A percentile compares a stretch with the other conserved stretches of the same genome.
These are phyloP conservation scores for Nymphalis urticae DNA, from an alignment of 2,888 invertebrate genomes.

Conservation along the genomic window DNA sequence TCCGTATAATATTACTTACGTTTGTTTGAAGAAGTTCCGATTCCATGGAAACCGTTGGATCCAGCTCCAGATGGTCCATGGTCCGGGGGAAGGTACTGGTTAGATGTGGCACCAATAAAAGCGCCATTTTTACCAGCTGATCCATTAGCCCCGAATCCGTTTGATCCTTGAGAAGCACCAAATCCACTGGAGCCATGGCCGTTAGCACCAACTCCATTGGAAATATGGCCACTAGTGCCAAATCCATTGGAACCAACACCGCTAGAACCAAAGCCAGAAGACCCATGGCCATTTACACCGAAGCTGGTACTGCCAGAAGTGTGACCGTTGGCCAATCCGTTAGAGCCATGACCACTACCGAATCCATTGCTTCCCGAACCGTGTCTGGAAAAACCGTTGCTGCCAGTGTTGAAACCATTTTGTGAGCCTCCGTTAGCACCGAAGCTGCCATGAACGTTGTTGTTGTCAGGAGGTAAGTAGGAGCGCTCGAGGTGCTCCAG, in stretches of 20 bases:
- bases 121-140: slow-evolving; percentile 32
- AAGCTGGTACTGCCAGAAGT: slow-evolving; percentile 19
- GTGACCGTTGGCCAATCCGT: slow-evolving; percentile 21
- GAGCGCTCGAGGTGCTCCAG: slow-evolving; percentile 69
- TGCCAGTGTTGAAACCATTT: slow-evolving; percentile 25
- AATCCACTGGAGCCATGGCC: slow-evolving; percentile 34
- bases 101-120: slow-evolving; percentile 59
- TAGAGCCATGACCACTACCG: background rate
- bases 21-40: slow-evolving; percentile 38
- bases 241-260: slow-evolving; percentile 35
- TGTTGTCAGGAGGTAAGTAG: slow-evolving; percentile 66
- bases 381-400: slow-evolving; percentile 16
- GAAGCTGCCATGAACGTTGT: slow-evolving; percentile 24
- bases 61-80: slow-evolving; percentile 53
- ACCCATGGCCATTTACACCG: slow-evolving; percentile 30
- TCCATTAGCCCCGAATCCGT: slow-evolving; percentile 40
- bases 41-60: slow-evolving; percentile 24
- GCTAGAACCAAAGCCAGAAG: slow-evolving; percentile 31
- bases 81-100: slow-evolving; percentile 71
- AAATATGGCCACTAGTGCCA: slow-evolving; percentile 39
- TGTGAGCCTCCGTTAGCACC: slow-evolving; percentile 25
- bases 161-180: slow-evolving; percentile 34
- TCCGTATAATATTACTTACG: slow-evolving; percentile 32
- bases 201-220: slow-evolving; percentile 31
- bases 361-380: slow-evolving; percentile 18